phyloP scores from a whole-genome alignment of 2,113 vertebrate genomes.

The Epinephelus cyanopodus region DNA sequence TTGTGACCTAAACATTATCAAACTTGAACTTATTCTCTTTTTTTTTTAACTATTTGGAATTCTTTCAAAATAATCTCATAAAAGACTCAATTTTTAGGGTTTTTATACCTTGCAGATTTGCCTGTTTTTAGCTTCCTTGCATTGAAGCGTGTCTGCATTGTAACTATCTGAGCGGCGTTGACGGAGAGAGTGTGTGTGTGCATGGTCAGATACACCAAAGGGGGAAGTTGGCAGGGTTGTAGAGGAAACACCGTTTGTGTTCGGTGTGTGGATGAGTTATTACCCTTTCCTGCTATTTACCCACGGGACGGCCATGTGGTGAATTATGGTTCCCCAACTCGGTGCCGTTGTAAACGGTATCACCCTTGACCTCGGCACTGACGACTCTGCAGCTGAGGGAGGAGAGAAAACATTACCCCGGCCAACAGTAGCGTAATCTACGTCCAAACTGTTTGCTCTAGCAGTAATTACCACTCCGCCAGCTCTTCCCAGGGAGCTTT shows the following conservation, averaged over 20 bases:
- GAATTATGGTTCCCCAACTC: conserved; percentile 72
- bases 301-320: conserved; percentile 45
- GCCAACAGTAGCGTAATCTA: conserved; percentile 59
- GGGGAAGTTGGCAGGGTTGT: conserved; percentile 74
- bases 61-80: neutral
- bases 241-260: conserved; percentile 78
- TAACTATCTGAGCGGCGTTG: neutral
- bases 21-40: neutral
- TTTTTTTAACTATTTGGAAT: neutral
- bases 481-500: conserved; percentile 43
- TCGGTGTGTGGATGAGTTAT: conserved; percentile 82
- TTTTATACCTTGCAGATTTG: neutral
- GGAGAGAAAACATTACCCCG: conserved; percentile 40
- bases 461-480: conserved; percentile 56
- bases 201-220: conserved; percentile 45
- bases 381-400: conserved; percentile 6
- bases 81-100: neutral
- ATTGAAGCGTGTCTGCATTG: conserved; percentile 27
- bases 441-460: conserved; percentile 58
- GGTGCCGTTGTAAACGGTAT: conserved; percentile 66
- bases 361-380: conserved; percentile 64
- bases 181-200: conserved; percentile 14
- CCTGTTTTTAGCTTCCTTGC: neutral
- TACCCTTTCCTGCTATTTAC: conserved; percentile 81
- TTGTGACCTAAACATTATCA: neutral